Conservation (phyloP, 2,113 vertebrate genomes). For the Corydoras sp. region DNA sequence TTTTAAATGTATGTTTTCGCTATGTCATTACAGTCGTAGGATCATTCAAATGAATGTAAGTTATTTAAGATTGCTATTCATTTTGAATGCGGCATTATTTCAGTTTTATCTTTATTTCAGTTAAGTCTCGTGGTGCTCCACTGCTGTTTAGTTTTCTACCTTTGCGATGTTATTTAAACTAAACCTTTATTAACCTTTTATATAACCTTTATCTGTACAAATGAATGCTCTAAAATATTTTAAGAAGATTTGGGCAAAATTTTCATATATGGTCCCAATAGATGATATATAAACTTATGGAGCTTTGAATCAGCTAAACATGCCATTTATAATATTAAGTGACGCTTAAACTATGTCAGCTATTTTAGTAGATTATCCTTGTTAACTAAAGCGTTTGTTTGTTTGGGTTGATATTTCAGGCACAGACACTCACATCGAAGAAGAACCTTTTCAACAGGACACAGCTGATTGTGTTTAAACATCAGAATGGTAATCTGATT, state of each 20-base stretch:
- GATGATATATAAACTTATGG: too few species aligned
- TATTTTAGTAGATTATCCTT: too few species aligned
- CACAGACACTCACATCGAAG: slow-evolving; percentile 6
- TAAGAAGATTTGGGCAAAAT: too few species aligned
- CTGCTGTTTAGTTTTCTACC: neutral
- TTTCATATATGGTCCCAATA: too few species aligned
- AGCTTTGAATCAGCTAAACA: too few species aligned
- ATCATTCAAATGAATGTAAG: slow-evolving; percentile 48
- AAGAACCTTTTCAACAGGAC: slow-evolving; percentile 37
- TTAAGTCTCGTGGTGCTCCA: neutral
- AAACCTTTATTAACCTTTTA: too few species aligned
- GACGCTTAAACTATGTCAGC: too few species aligned
- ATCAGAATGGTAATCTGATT: slow-evolving; percentile 11
- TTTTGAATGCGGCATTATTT: neutral
- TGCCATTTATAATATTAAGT: too few species aligned
- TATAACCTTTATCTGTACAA: too few species aligned
- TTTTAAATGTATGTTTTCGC: slow-evolving; percentile 46
- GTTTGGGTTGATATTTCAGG: neutral
- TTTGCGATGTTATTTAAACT: too few species aligned
- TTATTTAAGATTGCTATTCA: neutral
- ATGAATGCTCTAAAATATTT: too few species aligned
- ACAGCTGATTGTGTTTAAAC: slow-evolving; percentile 41
- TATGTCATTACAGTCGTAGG: slow-evolving; percentile 39
- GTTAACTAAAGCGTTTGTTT: neutral
- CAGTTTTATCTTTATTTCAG: neutral